Base-by-base conservation (phyloP, 30 jellyfish, hydroid and myxozoan species). In the Chrysaora quinquecirrha region DNA sequence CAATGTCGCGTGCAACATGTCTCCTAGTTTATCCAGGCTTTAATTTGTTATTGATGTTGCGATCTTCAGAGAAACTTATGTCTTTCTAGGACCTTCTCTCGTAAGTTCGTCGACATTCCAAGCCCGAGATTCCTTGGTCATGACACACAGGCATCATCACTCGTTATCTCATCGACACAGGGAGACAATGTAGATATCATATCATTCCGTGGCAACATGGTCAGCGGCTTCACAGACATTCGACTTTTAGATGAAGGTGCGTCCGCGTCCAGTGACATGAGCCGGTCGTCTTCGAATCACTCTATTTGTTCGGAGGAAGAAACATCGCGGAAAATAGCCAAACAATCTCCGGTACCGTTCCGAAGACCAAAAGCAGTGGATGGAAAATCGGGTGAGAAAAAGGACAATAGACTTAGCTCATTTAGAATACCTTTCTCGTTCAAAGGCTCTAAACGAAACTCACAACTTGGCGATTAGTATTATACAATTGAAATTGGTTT, bases 301-400 rank as follows among this genome's bases (percentile, higher is more conserved):
- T 94, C 99, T 0, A 94, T 94, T n/a, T 73, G 94, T 65, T 87
- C 99, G 20, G 99, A 94, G 65, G 99, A 94, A 64, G 99, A 94
- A 78, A 94, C 99, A 32, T 87, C 97, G 33, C 91, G 90, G 28
- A 84, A 61, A 28, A 94, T 94, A 50, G 97, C 95, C 2, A 82
- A 73, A 58, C 90, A 82, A 27, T 85, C 95, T 0, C 95, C 95
- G 0, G 89, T 85, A 7, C 71, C 83, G 30, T 71, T 71, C 24
- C 48, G 95, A 64, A 47, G 89, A 46, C n/a, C n/a, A n/a, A 85
- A 75, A 27, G 76, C 3, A 1, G 74, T 47, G 25, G 83, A 78
- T 33, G 88, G 64, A 25, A 88, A 80, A 62, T 64, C 81, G 14
- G 90, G 87, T 31, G 91, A 78, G 32, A 88, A 80, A 62, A 78